These are phyloP conservation scores for Acleris cristana DNA, from an alignment of 2,888 invertebrate genomes.

Conservation along the genomic window DNA sequence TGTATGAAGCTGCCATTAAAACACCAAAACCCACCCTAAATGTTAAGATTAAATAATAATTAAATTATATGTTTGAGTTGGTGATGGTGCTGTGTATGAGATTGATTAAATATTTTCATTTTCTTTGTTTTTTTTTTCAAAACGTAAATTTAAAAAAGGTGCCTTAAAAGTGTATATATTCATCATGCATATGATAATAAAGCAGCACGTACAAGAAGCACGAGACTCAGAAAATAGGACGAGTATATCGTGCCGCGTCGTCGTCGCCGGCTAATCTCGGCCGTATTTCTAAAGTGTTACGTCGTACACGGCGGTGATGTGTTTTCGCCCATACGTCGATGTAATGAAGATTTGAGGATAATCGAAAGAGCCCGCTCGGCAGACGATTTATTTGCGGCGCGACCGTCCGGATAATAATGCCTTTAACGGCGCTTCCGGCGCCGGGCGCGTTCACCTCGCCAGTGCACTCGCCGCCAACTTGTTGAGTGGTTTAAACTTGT, in stretches of 20 bases:
- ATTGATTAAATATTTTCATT: too few species aligned
- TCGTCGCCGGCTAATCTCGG: not conserved
- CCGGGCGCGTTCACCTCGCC: constrained; percentile 47
- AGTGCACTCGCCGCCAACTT: constrained; percentile 45
- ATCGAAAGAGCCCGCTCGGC: constrained; percentile 79
- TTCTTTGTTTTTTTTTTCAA: too few species aligned
- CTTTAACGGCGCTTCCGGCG: constrained; percentile 75
- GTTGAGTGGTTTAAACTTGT: not conserved
- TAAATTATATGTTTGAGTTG: too few species aligned
- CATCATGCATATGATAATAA: not conserved
- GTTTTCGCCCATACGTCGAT: constrained; percentile 57
- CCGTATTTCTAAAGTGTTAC: constrained; percentile 3
- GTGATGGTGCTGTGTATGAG: too few species aligned
- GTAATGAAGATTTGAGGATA: constrained; percentile 85
- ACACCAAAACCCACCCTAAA: too few species aligned
- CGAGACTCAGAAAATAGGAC: not conserved
- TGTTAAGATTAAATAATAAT: too few species aligned
- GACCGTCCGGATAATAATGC: constrained; percentile 82
- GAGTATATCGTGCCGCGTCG: not conserved
- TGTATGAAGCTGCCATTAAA: too few species aligned
- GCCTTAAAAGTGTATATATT: constrained; percentile 1
- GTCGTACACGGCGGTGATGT: constrained; percentile 45
- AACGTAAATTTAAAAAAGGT: too few species aligned
- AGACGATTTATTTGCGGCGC: constrained; percentile 83
- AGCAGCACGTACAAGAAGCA: constrained; percentile 6